Base-by-base conservation (phyloP, 2,797 vertebrate genomes). In the Aeoliscus strigatus region DNA sequence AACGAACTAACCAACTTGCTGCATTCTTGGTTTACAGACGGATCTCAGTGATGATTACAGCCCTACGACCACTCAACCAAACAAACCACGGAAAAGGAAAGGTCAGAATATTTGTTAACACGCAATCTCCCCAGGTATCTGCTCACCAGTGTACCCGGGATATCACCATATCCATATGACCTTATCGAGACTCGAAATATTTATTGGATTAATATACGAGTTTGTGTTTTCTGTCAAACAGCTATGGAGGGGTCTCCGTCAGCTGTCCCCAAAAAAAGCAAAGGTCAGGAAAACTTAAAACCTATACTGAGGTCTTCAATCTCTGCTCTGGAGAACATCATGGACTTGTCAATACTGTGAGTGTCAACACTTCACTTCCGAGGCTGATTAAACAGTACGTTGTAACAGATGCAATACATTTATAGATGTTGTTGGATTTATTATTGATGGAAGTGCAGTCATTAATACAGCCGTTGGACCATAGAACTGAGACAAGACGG, bases 331-430 rank as follows among this genome's bases (percentile, higher is more conserved):
- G 83, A 84, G 49, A 80, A 74, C 51, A 66, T 86, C 3, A 40
- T 90, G 34, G 70, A 79, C 35, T 14, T 86, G 28, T 79, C 87
- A 23, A 37, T 87, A 58, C 55, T 90, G 89, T 90, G 57, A 86
- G 89, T 78, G 18, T 54, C 9, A 28, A n/a, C 27, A 11, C 28
- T 11, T 55, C 6, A 8, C n/a, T 3, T 17, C 14, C 18, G 9
- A 17, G 4, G 14, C 11, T 27, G 1, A 6, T 21, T 27, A 11
- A 3, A 2, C 4, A 27, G 9, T 26, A 26, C 26, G 3, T 21
- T 21, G 18, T 21, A n/a, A n/a, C n/a, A n/a, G n/a, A 6, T 27
- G 27, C n/a, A n/a, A n/a, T n/a, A 27, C 27, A 27, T 27, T n/a
- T 27, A 13, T 14, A 30, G 2, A 4, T 14, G 9, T 14, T 8